phyloP scores from a whole-genome alignment of 2,113 vertebrate genomes.

The Porphyrio hochstetteri region DNA sequence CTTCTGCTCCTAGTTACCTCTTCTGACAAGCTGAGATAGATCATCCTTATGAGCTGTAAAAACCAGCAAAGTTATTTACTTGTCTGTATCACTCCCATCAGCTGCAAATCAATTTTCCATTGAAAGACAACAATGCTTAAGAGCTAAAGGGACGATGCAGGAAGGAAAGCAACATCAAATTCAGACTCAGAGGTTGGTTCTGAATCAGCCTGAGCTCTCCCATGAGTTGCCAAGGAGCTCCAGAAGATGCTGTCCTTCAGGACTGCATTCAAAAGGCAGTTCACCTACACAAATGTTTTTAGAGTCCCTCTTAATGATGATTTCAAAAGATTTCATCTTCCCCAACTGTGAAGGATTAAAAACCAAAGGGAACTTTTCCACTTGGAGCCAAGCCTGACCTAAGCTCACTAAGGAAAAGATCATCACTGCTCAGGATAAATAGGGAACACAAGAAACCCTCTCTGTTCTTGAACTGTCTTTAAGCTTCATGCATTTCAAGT shows the following conservation, averaged over 20 bases:
- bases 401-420: neutral
- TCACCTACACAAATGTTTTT: neutral
- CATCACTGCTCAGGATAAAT: fast-evolving
- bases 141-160: neutral
- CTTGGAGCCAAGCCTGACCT: neutral
- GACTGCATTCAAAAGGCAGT: neutral
- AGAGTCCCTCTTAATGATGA: neutral
- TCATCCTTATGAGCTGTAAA: neutral
- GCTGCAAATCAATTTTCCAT: neutral
- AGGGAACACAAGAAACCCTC: neutral
- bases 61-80: neutral
- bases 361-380: neutral
- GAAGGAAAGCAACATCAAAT: neutral
- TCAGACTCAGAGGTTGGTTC: neutral
- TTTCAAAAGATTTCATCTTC: neutral
- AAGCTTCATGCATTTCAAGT: neutral
- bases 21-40: neutral
- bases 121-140: neutral
- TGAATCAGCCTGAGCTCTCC: neutral
- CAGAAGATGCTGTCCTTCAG: neutral
- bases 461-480: neutral
- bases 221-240: neutral
- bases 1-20: neutral
- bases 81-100: neutral
- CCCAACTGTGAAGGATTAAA: neutral